Conservation (phyloP, 2,888 invertebrate genomes). For the Podotricha telesiphe region DNA sequence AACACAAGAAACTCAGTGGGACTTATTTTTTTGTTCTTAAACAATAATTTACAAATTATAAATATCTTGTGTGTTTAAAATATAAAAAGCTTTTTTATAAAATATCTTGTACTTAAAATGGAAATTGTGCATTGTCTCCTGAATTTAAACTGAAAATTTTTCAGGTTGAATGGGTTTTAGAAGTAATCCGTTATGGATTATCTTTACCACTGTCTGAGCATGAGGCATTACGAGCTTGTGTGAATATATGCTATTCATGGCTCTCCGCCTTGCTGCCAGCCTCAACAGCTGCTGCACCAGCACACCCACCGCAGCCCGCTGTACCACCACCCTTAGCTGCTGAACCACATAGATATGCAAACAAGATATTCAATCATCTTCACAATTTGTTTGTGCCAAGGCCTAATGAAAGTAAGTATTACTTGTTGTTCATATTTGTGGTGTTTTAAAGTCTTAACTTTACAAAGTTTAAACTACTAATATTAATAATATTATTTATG, state of each 20-base stretch:
- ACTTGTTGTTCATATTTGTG: not conserved
- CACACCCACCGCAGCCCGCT: slow-evolving; percentile 92
- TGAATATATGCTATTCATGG: slow-evolving; percentile 98
- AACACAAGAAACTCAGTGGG: too few relatives aligned
- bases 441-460: not conserved
- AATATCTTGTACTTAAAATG: too few relatives aligned
- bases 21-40: too few relatives aligned
- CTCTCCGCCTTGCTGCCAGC: slow-evolving; percentile 92
- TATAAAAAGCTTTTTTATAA: too few relatives aligned
- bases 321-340: slow-evolving; percentile 95
- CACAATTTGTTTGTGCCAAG: slow-evolving; percentile 97
- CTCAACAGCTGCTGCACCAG: slow-evolving; percentile 95
- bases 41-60: too few relatives aligned
- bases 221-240: slow-evolving; percentile 97
- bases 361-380: slow-evolving; percentile 95
- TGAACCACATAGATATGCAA: slow-evolving; percentile 94
- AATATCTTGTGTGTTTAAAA: too few relatives aligned
- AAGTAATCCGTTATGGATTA: slow-evolving; percentile 95
- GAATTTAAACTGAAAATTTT: slow-evolving; percentile 27
- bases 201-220: slow-evolving; percentile 95
- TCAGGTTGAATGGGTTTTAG: slow-evolving; percentile 94
- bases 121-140: too few relatives aligned
- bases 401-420: slow-evolving; percentile 92
- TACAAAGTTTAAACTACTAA: too few relatives aligned
- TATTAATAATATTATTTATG: too few relatives aligned